Percentiles rank a stretch among this genome's conserved stretches.
These are phyloP conservation scores for Romanogobio albipinnatus DNA, from an alignment of 2,113 vertebrate species.

Conservation along the genomic window DNA sequence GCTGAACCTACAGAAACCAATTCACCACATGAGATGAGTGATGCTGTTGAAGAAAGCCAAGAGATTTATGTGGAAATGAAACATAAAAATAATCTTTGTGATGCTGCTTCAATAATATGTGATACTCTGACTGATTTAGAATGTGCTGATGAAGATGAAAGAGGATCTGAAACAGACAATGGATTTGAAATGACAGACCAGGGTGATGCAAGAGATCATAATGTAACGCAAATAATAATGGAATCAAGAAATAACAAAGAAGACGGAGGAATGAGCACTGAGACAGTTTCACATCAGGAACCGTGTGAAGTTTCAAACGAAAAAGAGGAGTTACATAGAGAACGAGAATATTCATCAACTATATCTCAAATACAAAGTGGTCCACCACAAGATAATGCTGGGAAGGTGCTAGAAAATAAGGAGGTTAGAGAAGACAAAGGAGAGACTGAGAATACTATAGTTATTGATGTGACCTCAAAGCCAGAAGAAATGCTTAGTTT, in stretches of 20 bases:
- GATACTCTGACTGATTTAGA: not conserved
- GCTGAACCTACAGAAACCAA: not conserved
- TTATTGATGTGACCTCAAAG: not conserved
- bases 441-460: not conserved
- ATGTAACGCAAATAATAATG: not conserved
- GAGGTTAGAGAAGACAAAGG: not conserved
- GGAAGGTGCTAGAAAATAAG: conserved; percentile 6
- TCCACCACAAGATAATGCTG: not conserved
- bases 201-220: not conserved
- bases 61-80: not conserved
- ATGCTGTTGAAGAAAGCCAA: not conserved
- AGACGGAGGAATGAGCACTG: not conserved
- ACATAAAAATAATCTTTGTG: not conserved
- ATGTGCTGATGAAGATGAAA: conserved; percentile 2
- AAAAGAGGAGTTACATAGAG: not conserved
- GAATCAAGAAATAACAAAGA: not conserved
- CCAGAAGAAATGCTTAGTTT: conserved; percentile 23
- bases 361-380: not conserved
- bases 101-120: conserved; percentile 4
- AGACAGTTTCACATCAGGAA: not conserved
- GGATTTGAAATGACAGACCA: conserved; percentile 1
- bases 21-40: not conserved
- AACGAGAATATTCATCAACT: not conserved
- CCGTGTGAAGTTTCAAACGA: not conserved
- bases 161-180: conserved; percentile 1